Percentiles rank a stretch among this genome's conserved stretches.
Evolutionary conservation across 2,113 vertebrate genomes (phyloP).

Genomic region (Microtus richardsoni): DNA sequence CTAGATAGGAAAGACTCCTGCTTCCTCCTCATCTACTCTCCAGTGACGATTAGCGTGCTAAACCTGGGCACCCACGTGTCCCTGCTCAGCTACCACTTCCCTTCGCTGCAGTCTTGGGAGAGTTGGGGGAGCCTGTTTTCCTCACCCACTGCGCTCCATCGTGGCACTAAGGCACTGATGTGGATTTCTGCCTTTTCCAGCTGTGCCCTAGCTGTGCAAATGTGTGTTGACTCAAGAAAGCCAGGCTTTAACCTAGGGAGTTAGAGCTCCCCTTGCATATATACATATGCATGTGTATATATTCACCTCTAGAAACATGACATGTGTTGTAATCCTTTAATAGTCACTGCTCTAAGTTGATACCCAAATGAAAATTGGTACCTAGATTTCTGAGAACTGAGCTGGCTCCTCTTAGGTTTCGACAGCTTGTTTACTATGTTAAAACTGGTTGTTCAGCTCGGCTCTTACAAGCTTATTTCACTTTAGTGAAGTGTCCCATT

Average conservation of each 20-base stretch:
- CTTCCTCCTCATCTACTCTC: neutral
- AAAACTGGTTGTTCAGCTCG: neutral
- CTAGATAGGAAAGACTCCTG: conserved; percentile 43
- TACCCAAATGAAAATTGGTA: neutral
- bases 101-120: neutral
- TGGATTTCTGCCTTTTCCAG: neutral
- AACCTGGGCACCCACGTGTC: neutral
- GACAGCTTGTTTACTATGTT: neutral
- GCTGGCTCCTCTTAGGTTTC: neutral
- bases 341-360: neutral
- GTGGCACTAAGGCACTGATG: neutral
- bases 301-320: neutral
- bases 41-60: neutral
- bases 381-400: neutral
- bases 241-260: neutral
- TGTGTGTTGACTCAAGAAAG: neutral
- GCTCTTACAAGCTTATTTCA: neutral
- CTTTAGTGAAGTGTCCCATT: conserved; percentile 21
- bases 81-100: neutral
- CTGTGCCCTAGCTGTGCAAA: neutral
- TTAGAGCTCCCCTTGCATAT: neutral
- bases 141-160: neutral
- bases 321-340: neutral
- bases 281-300: no score
- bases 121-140: neutral